Evolutionary conservation across 2,797 vertebrate species (phyloP), one percentile per base, ranked within the genome.

Genomic region (Pseudochirops cupreus): DNA sequence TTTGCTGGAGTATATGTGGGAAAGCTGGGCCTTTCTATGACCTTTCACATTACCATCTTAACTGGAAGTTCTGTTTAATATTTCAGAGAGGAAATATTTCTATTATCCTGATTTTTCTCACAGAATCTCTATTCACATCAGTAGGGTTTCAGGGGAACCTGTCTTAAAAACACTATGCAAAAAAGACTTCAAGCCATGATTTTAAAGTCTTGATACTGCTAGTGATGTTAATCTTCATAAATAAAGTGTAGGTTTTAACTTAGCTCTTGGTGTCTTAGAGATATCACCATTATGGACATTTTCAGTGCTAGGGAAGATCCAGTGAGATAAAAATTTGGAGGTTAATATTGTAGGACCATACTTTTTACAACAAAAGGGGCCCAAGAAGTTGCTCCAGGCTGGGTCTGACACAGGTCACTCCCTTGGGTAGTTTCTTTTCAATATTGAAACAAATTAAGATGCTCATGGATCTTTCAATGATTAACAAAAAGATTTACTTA

Each of bases 51-150:
- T 31, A 82, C 67, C n/a, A 24, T 82, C 67, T 82, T 82, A 82
- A 82, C 18, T 82, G n/a, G 21, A 39, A 82, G n/a, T 7, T 74
- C 33, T 82, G 67, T 82, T 74, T 82, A 82, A 46, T 39, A 74
- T 82, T 82, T 82, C 46, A 82, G n/a, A 82, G 67, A 82, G n/a
- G n/a, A 82, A 82, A 46, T 82, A 82, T 82, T 82, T 82, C n/a
- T 82, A 24, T n/a, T 24, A 46, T 46, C n/a, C 24, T 0, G 0
- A 82, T 46, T 39, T 82, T 74, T 82, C n/a, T 82, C 67, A 82
- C 7, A 82, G 67, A 82, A 82, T 82, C 67, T 82, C 18, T 24
- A 46, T 82, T 82, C n/a, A 82, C 7, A 46, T 82, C n/a, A 82
- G n/a, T 82, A 46, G n/a, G n/a, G 4, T 24, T 82, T 82, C 21